Evolutionary conservation across 2,888 invertebrate genomes (phyloP).

Genomic region (Drosophila nr. perissopoda): DNA sequence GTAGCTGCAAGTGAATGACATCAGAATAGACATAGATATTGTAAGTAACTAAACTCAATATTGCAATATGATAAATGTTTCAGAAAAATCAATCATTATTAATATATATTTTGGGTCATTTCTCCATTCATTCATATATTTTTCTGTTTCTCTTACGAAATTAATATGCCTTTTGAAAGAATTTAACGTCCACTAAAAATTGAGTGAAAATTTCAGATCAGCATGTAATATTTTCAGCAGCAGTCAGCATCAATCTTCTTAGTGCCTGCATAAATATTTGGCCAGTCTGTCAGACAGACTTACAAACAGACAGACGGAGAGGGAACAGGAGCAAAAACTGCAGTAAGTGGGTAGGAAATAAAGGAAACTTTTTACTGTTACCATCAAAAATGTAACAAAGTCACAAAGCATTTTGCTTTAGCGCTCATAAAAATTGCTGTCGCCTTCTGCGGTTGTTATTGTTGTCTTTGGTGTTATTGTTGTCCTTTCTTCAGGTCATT

Average conservation of each 20-base stretch:
- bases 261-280: constrained; percentile 71
- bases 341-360: constrained; percentile 70
- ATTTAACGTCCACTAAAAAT: constrained; percentile 21
- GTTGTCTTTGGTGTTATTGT: constrained; percentile 4
- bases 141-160: neutral
- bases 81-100: neutral
- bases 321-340: constrained; percentile 25
- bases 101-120: neutral
- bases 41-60: neutral
- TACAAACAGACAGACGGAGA: neutral
- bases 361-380: constrained; percentile 71
- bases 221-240: constrained; percentile 51
- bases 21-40: neutral
- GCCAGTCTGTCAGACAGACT: constrained; percentile 31
- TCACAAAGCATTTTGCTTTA: constrained; percentile 72
- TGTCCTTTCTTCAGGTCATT: constrained; percentile 21
- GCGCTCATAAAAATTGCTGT: constrained; percentile 64
- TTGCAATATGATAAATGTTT: neutral
- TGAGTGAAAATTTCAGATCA: constrained; percentile 51
- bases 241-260: constrained; percentile 74
- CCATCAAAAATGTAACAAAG: constrained; percentile 75
- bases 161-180: constrained; percentile 18
- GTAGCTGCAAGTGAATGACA: constrained; percentile 86
- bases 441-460: constrained; percentile 39
- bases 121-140: neutral